Conservation (phyloP, 2,113 vertebrate genomes). For the Heterochromis multidens region DNA sequence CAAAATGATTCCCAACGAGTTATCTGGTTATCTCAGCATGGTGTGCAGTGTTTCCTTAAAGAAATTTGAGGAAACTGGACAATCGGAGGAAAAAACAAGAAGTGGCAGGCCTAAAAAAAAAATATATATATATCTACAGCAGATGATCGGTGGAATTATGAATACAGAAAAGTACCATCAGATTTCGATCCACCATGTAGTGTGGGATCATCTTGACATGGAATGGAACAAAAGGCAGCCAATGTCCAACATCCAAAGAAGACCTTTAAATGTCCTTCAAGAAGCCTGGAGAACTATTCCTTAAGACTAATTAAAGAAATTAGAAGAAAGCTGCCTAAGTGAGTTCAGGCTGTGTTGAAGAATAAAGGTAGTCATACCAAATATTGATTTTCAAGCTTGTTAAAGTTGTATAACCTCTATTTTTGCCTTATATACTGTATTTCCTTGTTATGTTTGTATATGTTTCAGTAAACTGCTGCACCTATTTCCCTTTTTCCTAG, state of each 20-base stretch:
- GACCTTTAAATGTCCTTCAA: not conserved
- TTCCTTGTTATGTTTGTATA: not conserved
- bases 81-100: not conserved
- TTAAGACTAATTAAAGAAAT: not conserved
- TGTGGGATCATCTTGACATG: not conserved
- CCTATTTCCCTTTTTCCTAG: not conserved
- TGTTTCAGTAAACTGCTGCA: not conserved
- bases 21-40: not conserved
- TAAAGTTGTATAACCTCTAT: too few species aligned
- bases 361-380: not conserved
- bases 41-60: not conserved
- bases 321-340: not conserved
- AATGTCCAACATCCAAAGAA: not conserved
- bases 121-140: too few species aligned
- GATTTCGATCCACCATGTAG: not conserved
- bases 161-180: not conserved
- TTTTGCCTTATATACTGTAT: not conserved
- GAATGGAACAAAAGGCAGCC: not conserved
- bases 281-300: not conserved
- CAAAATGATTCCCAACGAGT: too few species aligned
- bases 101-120: not conserved
- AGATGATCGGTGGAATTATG: not conserved
- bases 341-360: not conserved
- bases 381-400: not conserved
- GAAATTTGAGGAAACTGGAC: not conserved